A percentile compares a stretch with the other conserved stretches of the same genome.
Evolutionary conservation across 2,797 vertebrate species (phyloP).

Genomic region (Orestias chungarensis): DNA sequence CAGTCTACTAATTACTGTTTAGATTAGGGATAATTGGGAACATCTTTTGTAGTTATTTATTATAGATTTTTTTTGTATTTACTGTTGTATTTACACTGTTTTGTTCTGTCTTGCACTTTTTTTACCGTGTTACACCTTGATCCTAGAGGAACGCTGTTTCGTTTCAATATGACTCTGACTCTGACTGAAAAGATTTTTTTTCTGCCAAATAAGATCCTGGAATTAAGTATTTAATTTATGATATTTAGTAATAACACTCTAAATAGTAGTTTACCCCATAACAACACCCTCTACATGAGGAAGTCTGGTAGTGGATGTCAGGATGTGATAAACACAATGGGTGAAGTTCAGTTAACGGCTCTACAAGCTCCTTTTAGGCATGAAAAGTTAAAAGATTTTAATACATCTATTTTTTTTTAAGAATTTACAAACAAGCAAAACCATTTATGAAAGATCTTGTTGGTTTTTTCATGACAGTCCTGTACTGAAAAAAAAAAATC

Average conservation of each 20-base stretch:
- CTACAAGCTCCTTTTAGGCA: neutral
- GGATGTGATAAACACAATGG: slow-evolving; percentile 52
- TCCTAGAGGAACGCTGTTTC: too few species aligned
- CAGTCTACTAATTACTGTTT: too few species aligned
- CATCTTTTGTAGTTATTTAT: too few species aligned
- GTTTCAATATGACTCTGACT: too few species aligned
- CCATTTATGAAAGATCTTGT: neutral
- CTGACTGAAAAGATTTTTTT: too few species aligned
- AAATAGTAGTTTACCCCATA: neutral
- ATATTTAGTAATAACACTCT: neutral
- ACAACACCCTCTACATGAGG: neutral
- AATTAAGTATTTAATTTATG: neutral
- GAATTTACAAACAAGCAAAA: too few species aligned
- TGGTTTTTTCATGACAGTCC: neutral
- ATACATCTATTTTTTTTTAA: too few species aligned
- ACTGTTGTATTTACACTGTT: too few species aligned
- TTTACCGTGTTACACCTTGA: too few species aligned
- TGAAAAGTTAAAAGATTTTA: neutral
- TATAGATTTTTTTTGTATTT: too few species aligned
- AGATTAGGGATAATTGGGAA: too few species aligned
- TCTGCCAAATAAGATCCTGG: neutral
- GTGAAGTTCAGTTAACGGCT: slow-evolving; percentile 31
- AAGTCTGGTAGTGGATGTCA: slow-evolving; percentile 22
- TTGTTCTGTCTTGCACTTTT: too few species aligned
- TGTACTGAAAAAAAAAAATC: neutral